Evolutionary conservation across 2,888 invertebrate genomes (phyloP).

Genomic region (Agrotis clavis): DNA sequence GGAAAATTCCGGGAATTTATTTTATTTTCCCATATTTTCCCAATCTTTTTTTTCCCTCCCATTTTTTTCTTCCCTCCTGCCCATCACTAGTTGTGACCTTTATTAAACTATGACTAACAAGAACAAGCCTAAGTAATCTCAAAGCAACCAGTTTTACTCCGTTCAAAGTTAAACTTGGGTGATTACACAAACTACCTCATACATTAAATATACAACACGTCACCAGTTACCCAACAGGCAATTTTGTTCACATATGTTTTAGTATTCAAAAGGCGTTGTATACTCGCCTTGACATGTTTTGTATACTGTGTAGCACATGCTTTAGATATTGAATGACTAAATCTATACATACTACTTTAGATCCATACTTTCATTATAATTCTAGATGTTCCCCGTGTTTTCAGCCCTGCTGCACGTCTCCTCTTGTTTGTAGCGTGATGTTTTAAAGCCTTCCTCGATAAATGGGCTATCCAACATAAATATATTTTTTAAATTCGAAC

Average conservation of each 20-base stretch:
- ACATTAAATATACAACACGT: conserved; percentile 34
- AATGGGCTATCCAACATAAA: too few relatives aligned
- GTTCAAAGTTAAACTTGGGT: conserved; percentile 25
- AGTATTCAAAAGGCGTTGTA: conserved; percentile 77
- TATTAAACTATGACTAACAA: conserved; percentile 5
- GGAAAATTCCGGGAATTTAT: too few relatives aligned
- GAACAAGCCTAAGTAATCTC: not conserved
- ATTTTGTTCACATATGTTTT: conserved; percentile 76
- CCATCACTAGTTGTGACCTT: too few relatives aligned
- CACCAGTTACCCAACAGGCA: conserved; percentile 69
- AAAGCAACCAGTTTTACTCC: conserved; percentile 22
- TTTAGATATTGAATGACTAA: conserved; percentile 69
- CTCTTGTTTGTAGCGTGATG: too few relatives aligned
- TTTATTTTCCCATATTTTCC: too few relatives aligned
- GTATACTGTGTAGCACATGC: conserved; percentile 42
- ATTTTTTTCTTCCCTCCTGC: too few relatives aligned
- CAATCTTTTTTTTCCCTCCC: too few relatives aligned
- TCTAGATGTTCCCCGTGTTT: too few relatives aligned
- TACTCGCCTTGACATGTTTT: conserved; percentile 84
- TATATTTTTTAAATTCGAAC: too few relatives aligned
- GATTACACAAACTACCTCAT: conserved; percentile 22
- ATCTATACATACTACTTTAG: conserved; percentile 4
- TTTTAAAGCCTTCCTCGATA: too few relatives aligned
- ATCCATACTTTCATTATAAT: too few relatives aligned
- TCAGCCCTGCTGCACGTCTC: too few relatives aligned